phyloP scores from a whole-genome alignment of 1,140 invertebrate species.

The Fragariocoptes setiger region DNA sequence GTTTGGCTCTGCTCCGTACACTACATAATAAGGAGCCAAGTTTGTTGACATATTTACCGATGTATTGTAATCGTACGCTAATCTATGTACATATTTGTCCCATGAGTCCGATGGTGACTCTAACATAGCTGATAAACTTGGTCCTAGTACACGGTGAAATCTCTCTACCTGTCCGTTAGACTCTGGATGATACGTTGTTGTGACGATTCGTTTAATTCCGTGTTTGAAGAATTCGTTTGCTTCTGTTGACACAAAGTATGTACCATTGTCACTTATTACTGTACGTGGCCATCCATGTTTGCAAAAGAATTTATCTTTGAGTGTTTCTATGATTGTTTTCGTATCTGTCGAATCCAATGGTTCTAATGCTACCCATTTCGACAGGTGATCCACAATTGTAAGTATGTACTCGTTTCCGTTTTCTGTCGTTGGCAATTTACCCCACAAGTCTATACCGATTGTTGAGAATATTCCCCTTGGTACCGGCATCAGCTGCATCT shows the following conservation, averaged over 20 bases:
- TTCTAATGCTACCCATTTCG: neutral
- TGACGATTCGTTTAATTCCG: neutral
- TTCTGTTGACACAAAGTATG: neutral
- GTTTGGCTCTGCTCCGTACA: constrained; percentile 17
- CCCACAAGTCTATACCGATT: neutral
- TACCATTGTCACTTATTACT: neutral
- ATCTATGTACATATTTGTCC: constrained; percentile 17
- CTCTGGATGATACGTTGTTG: constrained; percentile 4
- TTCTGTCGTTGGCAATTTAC: neutral
- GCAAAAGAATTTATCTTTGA: neutral
- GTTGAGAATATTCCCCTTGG: constrained; percentile 12
- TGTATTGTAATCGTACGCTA: constrained; percentile 19
- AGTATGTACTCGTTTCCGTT: neutral
- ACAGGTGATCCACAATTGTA: neutral
- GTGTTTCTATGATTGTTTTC: neutral
- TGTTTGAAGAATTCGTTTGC: neutral
- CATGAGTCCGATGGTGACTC: constrained; percentile 15
- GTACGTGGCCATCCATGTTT: neutral
- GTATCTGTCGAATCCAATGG: neutral
- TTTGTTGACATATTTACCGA: constrained; percentile 16
- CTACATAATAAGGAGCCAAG: constrained; percentile 17
- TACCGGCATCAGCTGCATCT: constrained; percentile 34
- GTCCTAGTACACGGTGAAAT: constrained; percentile 8
- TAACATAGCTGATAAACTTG: constrained; percentile 12
- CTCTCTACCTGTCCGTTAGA: constrained; percentile 11